phyloP scores from a whole-genome alignment of 2,888 invertebrate species.

The Conus canariensis region DNA sequence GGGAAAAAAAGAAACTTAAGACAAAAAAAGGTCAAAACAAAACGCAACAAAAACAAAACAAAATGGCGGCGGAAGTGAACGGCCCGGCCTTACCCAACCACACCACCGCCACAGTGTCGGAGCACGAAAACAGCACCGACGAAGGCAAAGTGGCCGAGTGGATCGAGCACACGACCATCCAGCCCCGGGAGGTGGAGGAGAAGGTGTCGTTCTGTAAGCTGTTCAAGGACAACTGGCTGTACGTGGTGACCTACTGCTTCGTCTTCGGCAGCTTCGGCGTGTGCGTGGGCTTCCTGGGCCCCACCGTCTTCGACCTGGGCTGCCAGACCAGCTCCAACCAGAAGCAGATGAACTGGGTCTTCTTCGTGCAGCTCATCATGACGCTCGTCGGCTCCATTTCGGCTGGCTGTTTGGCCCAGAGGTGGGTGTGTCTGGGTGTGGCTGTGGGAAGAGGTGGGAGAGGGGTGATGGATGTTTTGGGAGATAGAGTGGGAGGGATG shows the following conservation, averaged over 20 bases:
- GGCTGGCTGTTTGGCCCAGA: constrained; percentile 78
- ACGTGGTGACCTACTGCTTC: constrained; percentile 78
- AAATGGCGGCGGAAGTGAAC: neutral
- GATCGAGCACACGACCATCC: constrained; percentile 48
- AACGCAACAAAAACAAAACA: neutral
- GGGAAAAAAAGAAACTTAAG: neutral
- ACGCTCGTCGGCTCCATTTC: constrained; percentile 79
- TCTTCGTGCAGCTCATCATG: constrained; percentile 80
- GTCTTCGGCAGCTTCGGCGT: constrained; percentile 81
- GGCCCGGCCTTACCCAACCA: neutral
- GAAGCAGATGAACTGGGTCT: constrained; percentile 79
- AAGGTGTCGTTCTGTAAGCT: constrained; percentile 74
- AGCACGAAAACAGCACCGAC: constrained; percentile 7
- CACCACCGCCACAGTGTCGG: neutral
- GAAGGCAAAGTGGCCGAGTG: constrained; percentile 42
- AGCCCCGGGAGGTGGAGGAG: constrained; percentile 49
- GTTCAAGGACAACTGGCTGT: constrained; percentile 77
- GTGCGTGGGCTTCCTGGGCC: constrained; percentile 80
- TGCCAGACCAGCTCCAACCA: constrained; percentile 79
- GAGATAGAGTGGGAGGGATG: too few relatives aligned
- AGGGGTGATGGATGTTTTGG: neutral
- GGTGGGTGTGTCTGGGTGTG: constrained; percentile 67
- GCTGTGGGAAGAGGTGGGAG: neutral
- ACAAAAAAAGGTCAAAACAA: neutral
- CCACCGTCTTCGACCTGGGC: constrained; percentile 79